Evolutionary conservation across 1,140 invertebrate species (phyloP), one percentile per base, ranked within the genome.

Genomic region (Mesaphorura yosii): DNA sequence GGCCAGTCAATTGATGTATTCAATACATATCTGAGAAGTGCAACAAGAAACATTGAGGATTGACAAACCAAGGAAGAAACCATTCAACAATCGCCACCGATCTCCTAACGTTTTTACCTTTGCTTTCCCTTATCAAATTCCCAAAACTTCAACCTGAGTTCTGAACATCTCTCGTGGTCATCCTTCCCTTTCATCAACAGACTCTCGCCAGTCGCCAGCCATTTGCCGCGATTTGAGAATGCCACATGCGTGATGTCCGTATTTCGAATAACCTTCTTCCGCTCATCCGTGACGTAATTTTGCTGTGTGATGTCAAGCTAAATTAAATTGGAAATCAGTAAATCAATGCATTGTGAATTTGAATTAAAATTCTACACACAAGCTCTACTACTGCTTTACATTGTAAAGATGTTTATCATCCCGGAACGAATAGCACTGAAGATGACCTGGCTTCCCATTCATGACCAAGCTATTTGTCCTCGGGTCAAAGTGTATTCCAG

Each of bases 141-240:
- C 86, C 86, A 91, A 68, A 88, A 88, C 65, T 89, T 90, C 0
- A 91, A 67, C 34, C 78, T 68, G 1, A 82, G 69, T 70, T 88
- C 83, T 3, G 75, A 74, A 52, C 76, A 68, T 39, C 71, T 69
- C 10, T 10, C n/a, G n/a, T 10, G 31, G 55, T 77, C 73, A 63
- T 78, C 72, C 57, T 75, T 38, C 10, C 28, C 37, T 31, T 25
- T 47, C 17, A 57, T 57, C 51, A n/a, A 69, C 59, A 81, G 75
- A 41, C 76, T 72, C 69, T 89, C 85, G 5, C 81, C 74, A 1
- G 84, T 88, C 19, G 78, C 83, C 70, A 90, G 70, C 86, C 86
- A 90, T n/a, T 70, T 63, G 0, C 83, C 81, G 67, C 75, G 68
- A 38, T 72, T 69, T 66, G 77, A 80, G 45, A 89, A 72, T 1